phyloP scores from a whole-genome alignment of 2,797 vertebrate genomes.

The Philypnodon macrostomus region DNA sequence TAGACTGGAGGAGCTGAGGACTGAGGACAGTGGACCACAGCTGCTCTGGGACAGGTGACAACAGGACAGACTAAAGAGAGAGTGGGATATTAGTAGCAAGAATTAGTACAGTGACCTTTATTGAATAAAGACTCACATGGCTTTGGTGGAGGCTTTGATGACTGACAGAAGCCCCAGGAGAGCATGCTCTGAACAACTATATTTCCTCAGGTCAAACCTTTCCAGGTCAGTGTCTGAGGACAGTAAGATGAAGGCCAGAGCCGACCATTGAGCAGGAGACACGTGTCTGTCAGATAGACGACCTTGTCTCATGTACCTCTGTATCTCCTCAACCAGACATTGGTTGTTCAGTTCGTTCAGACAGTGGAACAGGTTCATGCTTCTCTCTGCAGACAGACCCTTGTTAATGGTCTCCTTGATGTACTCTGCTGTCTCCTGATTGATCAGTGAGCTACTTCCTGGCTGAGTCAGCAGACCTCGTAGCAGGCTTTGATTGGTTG shows the following conservation, averaged over 20 bases:
- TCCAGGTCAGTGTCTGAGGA: conserved; percentile 20
- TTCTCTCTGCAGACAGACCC: conserved; percentile 1
- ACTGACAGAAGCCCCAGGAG: conserved; percentile 20
- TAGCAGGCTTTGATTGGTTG: conserved; percentile 1
- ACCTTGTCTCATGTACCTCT: background rate
- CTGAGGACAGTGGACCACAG: conserved; percentile 2
- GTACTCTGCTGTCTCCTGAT: background rate
- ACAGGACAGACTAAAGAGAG: background rate
- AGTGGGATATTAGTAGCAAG: no score
- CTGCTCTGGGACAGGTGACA: background rate
- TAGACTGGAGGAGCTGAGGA: conserved; percentile 2
- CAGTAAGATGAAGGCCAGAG: conserved; percentile 24
- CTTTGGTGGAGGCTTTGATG: conserved; percentile 12
- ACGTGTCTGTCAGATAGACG: background rate
- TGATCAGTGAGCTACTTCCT: background rate
- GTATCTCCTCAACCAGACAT: background rate
- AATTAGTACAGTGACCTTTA: no score
- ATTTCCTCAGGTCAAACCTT: conserved; percentile 15
- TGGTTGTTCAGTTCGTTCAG: background rate
- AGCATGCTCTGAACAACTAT: conserved; percentile 17
- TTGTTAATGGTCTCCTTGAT: background rate
- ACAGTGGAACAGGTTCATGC: no score
- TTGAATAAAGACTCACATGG: conserved; percentile 13
- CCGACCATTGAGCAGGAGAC: conserved; percentile 29
- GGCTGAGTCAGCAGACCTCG: background rate